Conservation (phyloP, 2,113 vertebrate species). For the Zonotrichia leucophrys region DNA sequence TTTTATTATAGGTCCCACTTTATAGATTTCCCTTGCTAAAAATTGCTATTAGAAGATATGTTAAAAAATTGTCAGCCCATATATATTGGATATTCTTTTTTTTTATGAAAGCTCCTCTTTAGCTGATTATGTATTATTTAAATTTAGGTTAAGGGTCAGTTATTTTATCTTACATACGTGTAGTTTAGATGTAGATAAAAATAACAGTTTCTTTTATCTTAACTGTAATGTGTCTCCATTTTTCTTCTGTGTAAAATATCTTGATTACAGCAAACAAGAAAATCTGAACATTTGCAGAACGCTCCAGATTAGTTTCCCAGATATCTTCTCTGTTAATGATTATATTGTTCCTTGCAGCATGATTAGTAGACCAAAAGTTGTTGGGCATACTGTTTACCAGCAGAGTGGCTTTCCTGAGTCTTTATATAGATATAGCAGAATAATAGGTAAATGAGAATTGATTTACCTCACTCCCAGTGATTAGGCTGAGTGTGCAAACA, state of each 20-base stretch:
- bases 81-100: not conserved
- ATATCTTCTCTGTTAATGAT: not conserved
- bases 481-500: not conserved
- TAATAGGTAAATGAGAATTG: not conserved
- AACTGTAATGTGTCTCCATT: not conserved
- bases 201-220: not conserved
- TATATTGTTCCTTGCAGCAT: not conserved
- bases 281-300: not conserved
- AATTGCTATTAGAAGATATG: not conserved
- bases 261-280: not conserved
- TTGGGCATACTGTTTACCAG: not conserved
- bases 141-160: not conserved
- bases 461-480: not conserved
- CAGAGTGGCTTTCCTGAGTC: not conserved
- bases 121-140: not conserved
- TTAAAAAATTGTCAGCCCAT: not conserved
- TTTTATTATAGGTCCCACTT: not conserved
- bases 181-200: not conserved
- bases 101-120: not conserved
- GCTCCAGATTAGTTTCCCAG: not conserved
- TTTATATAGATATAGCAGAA: not conserved
- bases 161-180: not conserved
- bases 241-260: not conserved
- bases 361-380: slow-evolving; percentile 17
- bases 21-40: not conserved